These are phyloP conservation scores for Sciaenops ocellatus DNA, from an alignment of 2,797 vertebrate species.

Conservation along the genomic window DNA sequence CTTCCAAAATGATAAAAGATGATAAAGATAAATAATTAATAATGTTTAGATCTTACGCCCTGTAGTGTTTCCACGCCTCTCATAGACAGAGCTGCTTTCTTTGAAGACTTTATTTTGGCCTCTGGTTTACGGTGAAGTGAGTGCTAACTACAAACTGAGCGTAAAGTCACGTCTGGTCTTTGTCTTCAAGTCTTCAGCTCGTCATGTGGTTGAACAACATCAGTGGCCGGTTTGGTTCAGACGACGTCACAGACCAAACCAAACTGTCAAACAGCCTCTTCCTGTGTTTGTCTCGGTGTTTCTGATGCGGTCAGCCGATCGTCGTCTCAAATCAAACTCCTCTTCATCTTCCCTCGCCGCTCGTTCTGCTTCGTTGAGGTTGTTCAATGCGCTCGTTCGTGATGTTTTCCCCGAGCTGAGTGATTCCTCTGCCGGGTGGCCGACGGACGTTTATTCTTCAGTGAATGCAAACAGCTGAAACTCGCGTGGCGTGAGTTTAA, in stretches of 20 bases:
- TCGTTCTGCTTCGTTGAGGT: neutral
- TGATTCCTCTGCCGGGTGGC: neutral
- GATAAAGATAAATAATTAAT: too few relatives aligned
- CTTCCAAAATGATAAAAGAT: too few relatives aligned
- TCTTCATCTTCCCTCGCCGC: slow-evolving; percentile 2
- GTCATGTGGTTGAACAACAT: too few relatives aligned
- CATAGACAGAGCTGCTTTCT: too few relatives aligned
- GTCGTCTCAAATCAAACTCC: neutral
- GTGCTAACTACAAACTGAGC: too few relatives aligned
- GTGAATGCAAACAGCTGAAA: neutral
- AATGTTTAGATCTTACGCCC: too few relatives aligned
- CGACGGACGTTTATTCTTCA: neutral
- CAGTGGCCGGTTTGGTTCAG: too few relatives aligned
- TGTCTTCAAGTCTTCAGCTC: too few relatives aligned
- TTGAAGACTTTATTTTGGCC: too few relatives aligned
- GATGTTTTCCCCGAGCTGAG: neutral
- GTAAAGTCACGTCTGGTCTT: too few relatives aligned
- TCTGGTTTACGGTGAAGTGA: too few relatives aligned
- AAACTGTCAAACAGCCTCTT: neutral
- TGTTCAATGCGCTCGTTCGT: neutral
- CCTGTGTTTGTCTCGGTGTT: neutral
- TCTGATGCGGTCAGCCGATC: neutral
- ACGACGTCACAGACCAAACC: neutral
- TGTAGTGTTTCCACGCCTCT: too few relatives aligned
- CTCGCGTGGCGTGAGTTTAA: neutral